phyloP scores from a whole-genome alignment of 92 coral and sea anemone genomes.

The Zoanthus sociatus region DNA sequence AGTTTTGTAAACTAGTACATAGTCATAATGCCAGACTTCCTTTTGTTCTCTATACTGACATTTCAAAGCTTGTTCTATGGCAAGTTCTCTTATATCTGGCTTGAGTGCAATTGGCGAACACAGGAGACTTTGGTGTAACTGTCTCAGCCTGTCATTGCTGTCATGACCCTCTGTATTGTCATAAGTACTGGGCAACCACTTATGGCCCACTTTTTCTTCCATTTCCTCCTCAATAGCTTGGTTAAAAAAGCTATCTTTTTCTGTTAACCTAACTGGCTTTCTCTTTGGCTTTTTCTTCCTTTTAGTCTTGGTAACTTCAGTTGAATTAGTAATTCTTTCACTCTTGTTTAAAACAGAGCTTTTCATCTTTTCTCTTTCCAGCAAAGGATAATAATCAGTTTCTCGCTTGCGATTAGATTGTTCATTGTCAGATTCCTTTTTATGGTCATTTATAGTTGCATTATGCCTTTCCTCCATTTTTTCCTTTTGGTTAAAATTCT shows the following conservation, averaged over 20 bases:
- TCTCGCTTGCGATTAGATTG: not conserved
- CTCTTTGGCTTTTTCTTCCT: conserved; percentile 25
- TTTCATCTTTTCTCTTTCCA: not conserved
- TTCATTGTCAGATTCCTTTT: not conserved
- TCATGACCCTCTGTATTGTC: conserved; percentile 37
- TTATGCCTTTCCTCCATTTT: conserved; percentile 18
- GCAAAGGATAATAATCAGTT: not conserved
- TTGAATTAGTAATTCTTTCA: conserved; percentile 26
- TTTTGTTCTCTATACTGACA: conserved; percentile 49
- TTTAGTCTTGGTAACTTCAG: conserved; percentile 62
- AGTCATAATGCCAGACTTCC: conserved; percentile 78
- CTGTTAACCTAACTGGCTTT: not conserved
- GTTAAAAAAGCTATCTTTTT: conserved; percentile 31
- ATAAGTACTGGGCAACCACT: conserved; percentile 1
- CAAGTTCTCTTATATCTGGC: conserved; percentile 84
- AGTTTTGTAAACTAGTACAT: conserved; percentile 82
- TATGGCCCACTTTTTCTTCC: conserved; percentile 27
- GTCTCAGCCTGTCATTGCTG: conserved; percentile 54
- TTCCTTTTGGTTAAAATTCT: not conserved
- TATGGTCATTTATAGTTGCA: not conserved
- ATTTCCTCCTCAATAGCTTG: conserved; percentile 20
- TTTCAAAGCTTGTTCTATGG: conserved; percentile 79
- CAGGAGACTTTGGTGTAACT: conserved; percentile 50
- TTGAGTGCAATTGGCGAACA: conserved; percentile 25
- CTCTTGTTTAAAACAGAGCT: conserved; percentile 13